Conservation (phyloP, 2,888 invertebrate genomes). For the Junonia oenone region DNA sequence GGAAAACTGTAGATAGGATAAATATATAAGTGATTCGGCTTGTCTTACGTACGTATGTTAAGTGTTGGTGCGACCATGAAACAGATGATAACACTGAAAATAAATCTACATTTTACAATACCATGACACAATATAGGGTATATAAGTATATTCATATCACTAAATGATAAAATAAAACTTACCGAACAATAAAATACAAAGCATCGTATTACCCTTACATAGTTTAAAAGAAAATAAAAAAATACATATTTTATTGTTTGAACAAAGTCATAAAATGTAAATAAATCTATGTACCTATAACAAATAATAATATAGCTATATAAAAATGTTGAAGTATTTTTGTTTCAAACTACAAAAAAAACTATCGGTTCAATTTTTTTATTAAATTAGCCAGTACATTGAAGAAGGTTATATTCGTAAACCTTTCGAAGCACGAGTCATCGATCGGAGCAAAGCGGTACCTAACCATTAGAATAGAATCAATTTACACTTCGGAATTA, state of each 20-base stretch:
- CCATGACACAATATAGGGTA: slow-evolving; percentile 29
- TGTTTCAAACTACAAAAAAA: too few relatives aligned
- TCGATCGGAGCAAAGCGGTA: too few relatives aligned
- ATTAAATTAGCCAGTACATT: too few relatives aligned
- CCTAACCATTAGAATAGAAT: too few relatives aligned
- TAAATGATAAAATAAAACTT: slow-evolving; percentile 4
- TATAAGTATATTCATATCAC: too few relatives aligned
- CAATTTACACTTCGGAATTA: too few relatives aligned
- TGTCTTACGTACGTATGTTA: slow-evolving; percentile 9
- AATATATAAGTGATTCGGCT: neutral
- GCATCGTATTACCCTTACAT: neutral
- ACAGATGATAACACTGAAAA: slow-evolving; percentile 43
- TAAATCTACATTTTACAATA: slow-evolving; percentile 11
- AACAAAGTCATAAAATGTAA: neutral
- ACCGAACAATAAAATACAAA: slow-evolving; percentile 7
- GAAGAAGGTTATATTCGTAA: too few relatives aligned
- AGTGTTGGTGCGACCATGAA: slow-evolving; percentile 44
- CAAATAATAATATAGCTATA: too few relatives aligned
- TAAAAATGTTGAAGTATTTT: too few relatives aligned
- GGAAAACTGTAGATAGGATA: neutral
- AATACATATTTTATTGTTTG: neutral
- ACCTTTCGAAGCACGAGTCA: too few relatives aligned
- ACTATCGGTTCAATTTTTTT: too few relatives aligned
- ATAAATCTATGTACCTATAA: neutral
- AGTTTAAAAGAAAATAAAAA: neutral